Percentiles rank a stretch among this genome's conserved stretches.
phyloP scores from a whole-genome alignment of 2,888 invertebrate genomes.

The Sesia apiformis region DNA sequence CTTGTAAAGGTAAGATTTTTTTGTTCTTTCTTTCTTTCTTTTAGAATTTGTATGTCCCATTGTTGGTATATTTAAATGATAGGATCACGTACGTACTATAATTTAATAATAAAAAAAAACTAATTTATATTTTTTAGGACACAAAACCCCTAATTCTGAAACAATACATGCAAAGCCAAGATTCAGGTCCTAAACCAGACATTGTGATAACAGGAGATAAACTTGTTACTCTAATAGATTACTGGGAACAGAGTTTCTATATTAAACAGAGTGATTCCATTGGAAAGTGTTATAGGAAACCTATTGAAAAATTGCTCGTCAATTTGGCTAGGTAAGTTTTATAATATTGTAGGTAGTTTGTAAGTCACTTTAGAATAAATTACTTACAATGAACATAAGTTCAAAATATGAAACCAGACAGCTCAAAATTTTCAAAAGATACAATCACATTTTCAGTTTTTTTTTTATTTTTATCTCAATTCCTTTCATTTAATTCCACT shows the following conservation, averaged over 20 bases:
- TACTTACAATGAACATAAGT: no score
- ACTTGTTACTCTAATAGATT: slow-evolving; percentile 53
- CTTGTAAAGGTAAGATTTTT: slow-evolving; percentile 48
- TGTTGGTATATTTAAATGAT: no score
- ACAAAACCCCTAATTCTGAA: slow-evolving; percentile 51
- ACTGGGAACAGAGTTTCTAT: slow-evolving; percentile 59
- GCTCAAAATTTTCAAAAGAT: no score
- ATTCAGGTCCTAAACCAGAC: slow-evolving; percentile 45
- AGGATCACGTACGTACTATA: no score
- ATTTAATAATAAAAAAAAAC: no score
- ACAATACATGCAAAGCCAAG: slow-evolving; percentile 39
- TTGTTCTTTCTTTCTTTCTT: no score
- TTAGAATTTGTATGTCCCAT: no score
- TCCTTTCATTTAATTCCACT: no score
- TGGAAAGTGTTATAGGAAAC: slow-evolving; percentile 27
- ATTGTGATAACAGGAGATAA: slow-evolving; percentile 55
- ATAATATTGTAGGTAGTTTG: not conserved
- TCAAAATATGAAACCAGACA: no score
- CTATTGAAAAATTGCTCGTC: slow-evolving; percentile 50
- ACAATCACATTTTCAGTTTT: no score
- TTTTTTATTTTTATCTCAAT: no score
- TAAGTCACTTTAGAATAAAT: no score
- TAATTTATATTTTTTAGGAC: slow-evolving; percentile 32
- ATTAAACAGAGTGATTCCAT: slow-evolving; percentile 20
- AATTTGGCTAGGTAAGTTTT: slow-evolving; percentile 50